These are phyloP conservation scores for Champsocephalus gunnari DNA, from an alignment of 2,797 vertebrate genomes.

Conservation along the genomic window DNA sequence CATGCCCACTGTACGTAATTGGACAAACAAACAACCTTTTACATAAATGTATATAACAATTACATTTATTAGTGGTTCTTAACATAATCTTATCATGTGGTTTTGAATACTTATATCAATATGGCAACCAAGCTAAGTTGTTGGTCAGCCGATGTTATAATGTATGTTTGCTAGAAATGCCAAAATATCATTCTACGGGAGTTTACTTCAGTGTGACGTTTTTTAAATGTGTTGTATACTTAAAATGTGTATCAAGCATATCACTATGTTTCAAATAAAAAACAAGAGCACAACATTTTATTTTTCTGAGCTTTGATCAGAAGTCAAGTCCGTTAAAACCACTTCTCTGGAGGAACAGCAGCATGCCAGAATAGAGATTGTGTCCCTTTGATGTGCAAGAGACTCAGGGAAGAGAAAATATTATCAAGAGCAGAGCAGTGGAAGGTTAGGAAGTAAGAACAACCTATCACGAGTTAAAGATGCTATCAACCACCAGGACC, in stretches of 20 bases:
- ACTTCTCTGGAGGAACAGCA: conserved; percentile 61
- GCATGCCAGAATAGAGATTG: conserved; percentile 56
- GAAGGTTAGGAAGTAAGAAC: conserved; percentile 54
- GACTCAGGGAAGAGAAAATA: conserved; percentile 64
- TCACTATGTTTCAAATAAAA: conserved; percentile 30
- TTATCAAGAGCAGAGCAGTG: conserved; percentile 66
- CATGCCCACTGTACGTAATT: too few species aligned
- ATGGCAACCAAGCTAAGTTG: background rate
- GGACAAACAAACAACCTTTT: background rate
- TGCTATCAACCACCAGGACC: conserved; percentile 63
- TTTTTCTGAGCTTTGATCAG: conserved; percentile 60
- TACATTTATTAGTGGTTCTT: too few species aligned
- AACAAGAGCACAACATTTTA: conserved; percentile 47
- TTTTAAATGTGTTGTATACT: conserved; percentile 17
- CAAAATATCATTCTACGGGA: background rate
- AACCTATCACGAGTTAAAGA: conserved; percentile 64
- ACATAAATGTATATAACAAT: background rate
- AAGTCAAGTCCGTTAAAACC: conserved; percentile 66
- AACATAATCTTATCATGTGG: background rate
- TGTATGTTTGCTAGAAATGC: background rate
- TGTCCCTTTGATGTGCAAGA: conserved; percentile 74
- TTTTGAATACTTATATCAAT: background rate
- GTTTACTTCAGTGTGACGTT: background rate
- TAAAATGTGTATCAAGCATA: conserved; percentile 36
- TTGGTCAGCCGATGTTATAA: background rate